phyloP scores from a whole-genome alignment of 2,113 vertebrate genomes.

The Argyrosomus japonicus region DNA sequence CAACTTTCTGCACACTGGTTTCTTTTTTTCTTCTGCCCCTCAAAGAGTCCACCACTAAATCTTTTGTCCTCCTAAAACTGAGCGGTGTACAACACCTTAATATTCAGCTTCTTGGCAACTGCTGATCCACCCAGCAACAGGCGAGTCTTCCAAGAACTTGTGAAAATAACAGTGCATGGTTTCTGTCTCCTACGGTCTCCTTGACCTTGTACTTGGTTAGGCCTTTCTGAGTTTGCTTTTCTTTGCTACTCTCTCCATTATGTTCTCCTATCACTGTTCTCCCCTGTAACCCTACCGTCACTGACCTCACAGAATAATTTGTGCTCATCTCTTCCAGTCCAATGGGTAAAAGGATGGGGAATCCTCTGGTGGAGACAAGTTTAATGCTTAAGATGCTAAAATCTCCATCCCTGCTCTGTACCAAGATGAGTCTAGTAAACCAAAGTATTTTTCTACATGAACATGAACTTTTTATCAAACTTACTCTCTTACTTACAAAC shows the following conservation, averaged over 20 bases:
- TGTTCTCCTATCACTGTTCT: background rate
- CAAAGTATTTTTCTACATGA: too few relatives aligned
- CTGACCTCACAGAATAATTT: background rate
- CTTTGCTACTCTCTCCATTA: background rate
- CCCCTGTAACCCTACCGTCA: constrained; percentile 2
- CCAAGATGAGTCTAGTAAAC: background rate
- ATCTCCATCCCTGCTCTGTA: background rate
- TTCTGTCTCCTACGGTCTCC: background rate
- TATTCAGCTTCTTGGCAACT: background rate
- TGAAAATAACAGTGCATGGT: background rate
- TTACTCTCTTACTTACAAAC: too few relatives aligned
- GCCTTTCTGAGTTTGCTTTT: constrained; percentile 3
- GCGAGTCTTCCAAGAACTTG: background rate
- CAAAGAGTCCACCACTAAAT: too few relatives aligned
- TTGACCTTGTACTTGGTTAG: constrained; percentile 15
- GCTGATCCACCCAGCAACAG: background rate
- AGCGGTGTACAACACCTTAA: background rate
- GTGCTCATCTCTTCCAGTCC: background rate
- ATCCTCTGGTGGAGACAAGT: background rate
- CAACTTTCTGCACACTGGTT: too few relatives aligned
- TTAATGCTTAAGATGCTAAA: too few relatives aligned
- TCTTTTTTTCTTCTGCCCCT: too few relatives aligned
- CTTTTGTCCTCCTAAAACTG: too few relatives aligned
- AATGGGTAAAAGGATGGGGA: background rate
- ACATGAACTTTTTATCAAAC: too few relatives aligned